Conservation (phyloP, 2,113 vertebrate species). For the Lampris megalopsis region DNA sequence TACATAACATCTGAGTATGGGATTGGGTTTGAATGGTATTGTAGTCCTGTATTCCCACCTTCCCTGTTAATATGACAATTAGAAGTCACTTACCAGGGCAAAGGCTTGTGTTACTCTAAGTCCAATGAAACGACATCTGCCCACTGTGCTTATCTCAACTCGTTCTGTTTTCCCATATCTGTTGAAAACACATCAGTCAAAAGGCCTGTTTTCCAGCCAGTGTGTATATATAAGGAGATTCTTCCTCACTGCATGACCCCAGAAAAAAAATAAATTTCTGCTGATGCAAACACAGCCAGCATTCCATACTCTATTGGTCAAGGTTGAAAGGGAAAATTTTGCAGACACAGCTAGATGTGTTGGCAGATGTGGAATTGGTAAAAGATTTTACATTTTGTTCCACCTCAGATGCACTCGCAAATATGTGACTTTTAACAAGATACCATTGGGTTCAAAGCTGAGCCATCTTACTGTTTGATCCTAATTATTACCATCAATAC, state of each 20-base stretch:
- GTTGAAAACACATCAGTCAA: conserved; percentile 30
- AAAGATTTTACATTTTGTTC: conserved; percentile 41
- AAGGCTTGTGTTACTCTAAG: neutral
- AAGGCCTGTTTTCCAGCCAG: conserved; percentile 20
- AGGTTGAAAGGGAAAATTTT: conserved; percentile 32
- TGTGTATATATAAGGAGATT: conserved; percentile 19
- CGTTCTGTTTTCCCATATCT: conserved; percentile 14
- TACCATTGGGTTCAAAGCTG: neutral
- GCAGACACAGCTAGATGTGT: conserved; percentile 18
- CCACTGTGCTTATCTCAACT: neutral
- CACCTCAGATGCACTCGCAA: conserved; percentile 9
- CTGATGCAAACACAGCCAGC: conserved; percentile 37
- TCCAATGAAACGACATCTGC: neutral
- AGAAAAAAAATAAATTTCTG: conserved; percentile 1
- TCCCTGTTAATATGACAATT: neutral
- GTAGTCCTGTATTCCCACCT: neutral
- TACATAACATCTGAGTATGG: neutral
- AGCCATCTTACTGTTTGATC: neutral
- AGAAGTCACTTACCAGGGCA: neutral
- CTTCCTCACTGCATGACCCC: conserved; percentile 14
- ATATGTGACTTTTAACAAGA: conserved; percentile 30
- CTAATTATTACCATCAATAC: neutral
- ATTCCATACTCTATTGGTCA: conserved; percentile 57
- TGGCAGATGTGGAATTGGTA: conserved; percentile 37
- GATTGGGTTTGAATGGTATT: neutral